phyloP scores from a whole-genome alignment of 1,140 invertebrate genomes.

The Scaptomyza hsui region DNA sequence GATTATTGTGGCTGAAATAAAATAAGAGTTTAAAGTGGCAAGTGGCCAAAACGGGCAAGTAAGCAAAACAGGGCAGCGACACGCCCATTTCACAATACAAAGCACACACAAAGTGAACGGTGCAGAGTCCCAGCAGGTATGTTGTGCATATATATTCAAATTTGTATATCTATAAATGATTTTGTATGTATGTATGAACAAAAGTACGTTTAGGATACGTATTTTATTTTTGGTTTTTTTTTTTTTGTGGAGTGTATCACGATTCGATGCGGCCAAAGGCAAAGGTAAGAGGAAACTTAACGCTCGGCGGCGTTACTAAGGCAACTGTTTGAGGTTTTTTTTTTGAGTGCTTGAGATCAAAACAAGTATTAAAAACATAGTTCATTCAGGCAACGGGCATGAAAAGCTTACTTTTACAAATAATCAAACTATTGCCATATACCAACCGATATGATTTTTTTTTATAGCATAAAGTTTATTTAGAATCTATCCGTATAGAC shows the following conservation, averaged over 20 bases:
- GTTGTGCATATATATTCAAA: constrained; percentile 16
- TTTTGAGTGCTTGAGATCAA: too few species aligned
- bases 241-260: constrained; percentile 39
- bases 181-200: too few species aligned
- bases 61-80: constrained; percentile 37
- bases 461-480: too few species aligned
- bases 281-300: background rate
- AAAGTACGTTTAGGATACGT: too few species aligned
- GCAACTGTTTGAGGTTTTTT: constrained; percentile 64
- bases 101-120: constrained; percentile 49
- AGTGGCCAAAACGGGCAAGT: constrained; percentile 26
- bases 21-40: background rate
- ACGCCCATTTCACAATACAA: constrained; percentile 42
- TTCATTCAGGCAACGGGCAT: too few species aligned
- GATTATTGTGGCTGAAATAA: constrained; percentile 4
- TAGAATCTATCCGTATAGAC: too few species aligned
- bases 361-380: too few species aligned
- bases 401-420: too few species aligned
- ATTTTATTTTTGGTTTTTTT: constrained; percentile 17
- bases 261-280: background rate
- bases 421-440: too few species aligned
- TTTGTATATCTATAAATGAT: constrained; percentile 22
- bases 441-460: too few species aligned
- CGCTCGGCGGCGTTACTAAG: constrained; percentile 27
- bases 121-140: constrained; percentile 45